Evolutionary conservation across 1,140 invertebrate genomes (phyloP).

Genomic region (Lysiphlebus fabarum): DNA sequence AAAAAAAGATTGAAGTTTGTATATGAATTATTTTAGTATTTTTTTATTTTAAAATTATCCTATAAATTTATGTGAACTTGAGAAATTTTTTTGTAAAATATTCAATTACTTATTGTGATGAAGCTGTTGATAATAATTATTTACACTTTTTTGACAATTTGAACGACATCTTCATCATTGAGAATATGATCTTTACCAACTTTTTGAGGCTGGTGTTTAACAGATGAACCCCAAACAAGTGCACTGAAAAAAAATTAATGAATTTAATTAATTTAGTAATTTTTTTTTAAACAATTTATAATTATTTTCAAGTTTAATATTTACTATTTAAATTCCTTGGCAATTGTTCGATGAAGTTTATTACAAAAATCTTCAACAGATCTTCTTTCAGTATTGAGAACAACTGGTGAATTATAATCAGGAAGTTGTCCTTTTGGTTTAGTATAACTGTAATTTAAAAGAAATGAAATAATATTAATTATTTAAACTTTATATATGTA

Average conservation of each 20-base stretch:
- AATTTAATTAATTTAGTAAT: conserved; percentile 21
- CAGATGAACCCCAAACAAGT: conserved; percentile 98
- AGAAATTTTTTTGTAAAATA: background rate
- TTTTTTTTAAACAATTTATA: no score
- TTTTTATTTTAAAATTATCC: background rate
- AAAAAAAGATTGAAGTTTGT: no score
- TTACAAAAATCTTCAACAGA: conserved; percentile 98
- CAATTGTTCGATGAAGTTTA: conserved; percentile 94
- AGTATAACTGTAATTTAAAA: conserved; percentile 73
- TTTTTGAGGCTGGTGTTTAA: conserved; percentile 98
- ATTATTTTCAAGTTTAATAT: conserved; percentile 49
- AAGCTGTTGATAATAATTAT: conserved; percentile 21
- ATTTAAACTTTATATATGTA: conserved; percentile 5
- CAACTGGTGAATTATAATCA: conserved; percentile 95
- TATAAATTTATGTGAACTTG: background rate
- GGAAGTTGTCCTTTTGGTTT: conserved; percentile 99
- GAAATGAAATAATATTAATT: conserved; percentile 19
- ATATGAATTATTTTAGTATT: background rate
- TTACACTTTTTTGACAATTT: conserved; percentile 93
- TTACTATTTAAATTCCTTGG: conserved; percentile 99
- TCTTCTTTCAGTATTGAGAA: conserved; percentile 82
- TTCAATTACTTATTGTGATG: background rate
- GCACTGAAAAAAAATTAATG: conserved; percentile 69
- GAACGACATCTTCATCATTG: conserved; percentile 97
- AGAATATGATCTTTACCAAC: conserved; percentile 97